These are phyloP conservation scores for Luscinia megarhynchos DNA, from an alignment of 2,797 vertebrate species.

Conservation along the genomic window DNA sequence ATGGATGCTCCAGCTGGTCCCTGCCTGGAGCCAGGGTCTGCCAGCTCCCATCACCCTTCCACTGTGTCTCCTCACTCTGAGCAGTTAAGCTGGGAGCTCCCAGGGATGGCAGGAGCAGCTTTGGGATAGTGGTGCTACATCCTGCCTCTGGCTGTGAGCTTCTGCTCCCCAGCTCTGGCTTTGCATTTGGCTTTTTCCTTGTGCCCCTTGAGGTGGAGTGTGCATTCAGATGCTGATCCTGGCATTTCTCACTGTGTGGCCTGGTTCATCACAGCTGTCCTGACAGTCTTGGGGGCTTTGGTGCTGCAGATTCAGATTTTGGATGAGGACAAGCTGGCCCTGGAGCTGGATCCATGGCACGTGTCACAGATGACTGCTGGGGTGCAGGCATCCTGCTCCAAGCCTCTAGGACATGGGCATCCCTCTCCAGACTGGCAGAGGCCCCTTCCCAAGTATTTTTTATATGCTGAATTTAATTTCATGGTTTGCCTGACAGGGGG, in stretches of 20 bases:
- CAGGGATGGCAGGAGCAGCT: accelerated
- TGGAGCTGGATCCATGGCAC: not conserved
- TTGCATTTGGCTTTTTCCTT: not conserved
- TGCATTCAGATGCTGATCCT: not conserved
- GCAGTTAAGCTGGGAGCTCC: not conserved
- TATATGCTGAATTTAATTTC: not conserved
- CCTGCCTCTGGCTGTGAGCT: not conserved
- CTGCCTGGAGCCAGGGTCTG: accelerated
- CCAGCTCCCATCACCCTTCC: not conserved
- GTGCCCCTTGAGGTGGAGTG: not conserved
- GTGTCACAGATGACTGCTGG: not conserved
- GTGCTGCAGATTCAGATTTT: not conserved
- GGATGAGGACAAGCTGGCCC: not conserved
- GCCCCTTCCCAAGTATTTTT: not conserved
- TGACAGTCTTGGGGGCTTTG: not conserved
- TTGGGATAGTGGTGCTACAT: not conserved
- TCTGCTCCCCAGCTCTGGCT: not conserved
- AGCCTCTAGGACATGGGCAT: not conserved
- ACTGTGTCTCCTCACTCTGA: not conserved
- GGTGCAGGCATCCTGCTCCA: not conserved
- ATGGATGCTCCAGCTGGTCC: not conserved
- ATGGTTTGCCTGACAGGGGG: not conserved
- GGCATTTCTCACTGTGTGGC: accelerated
- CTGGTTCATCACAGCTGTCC: accelerated
- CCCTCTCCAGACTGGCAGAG: not conserved